Percentiles rank a stretch among this genome's conserved stretches.
Conservation (phyloP, 2,797 vertebrate genomes). For the Rhabdophis nuchalis region DNA sequence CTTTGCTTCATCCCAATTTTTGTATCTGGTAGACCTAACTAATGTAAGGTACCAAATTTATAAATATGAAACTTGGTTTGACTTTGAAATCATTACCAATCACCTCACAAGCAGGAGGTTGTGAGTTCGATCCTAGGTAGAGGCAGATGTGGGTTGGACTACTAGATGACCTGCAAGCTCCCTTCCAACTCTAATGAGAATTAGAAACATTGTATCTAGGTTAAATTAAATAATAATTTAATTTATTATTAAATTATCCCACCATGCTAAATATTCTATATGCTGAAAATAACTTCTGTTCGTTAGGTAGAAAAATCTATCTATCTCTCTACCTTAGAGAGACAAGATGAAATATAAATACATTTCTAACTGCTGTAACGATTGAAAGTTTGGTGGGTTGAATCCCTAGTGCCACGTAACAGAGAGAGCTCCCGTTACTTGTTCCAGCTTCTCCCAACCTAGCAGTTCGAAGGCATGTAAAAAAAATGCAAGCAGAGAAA, state of each 20-base stretch:
- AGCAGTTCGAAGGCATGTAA: no score
- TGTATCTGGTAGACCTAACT: background rate
- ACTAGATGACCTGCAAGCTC: no score
- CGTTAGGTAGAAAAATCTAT: background rate
- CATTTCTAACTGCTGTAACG: background rate
- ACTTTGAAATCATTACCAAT: background rate
- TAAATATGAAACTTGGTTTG: background rate
- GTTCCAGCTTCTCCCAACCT: no score
- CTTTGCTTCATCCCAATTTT: background rate
- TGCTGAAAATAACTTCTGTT: background rate
- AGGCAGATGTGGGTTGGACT: no score
- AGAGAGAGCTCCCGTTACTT: no score
- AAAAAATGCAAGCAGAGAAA: no score
- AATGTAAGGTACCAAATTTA: background rate
- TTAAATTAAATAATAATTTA: background rate
- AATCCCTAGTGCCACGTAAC: no score
- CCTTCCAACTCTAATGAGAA: no score
- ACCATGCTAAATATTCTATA: background rate
- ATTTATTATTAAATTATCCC: background rate
- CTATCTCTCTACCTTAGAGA: background rate
- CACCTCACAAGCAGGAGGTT: no score
- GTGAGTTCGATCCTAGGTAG: no score
- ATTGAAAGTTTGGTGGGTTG: background rate
- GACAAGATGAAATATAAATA: background rate
- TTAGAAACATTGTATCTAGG: background rate